Evolutionary conservation across 2,888 invertebrate genomes (phyloP), one percentile per base, ranked within the genome.

Genomic region (Leptopilina drosophilae): DNA sequence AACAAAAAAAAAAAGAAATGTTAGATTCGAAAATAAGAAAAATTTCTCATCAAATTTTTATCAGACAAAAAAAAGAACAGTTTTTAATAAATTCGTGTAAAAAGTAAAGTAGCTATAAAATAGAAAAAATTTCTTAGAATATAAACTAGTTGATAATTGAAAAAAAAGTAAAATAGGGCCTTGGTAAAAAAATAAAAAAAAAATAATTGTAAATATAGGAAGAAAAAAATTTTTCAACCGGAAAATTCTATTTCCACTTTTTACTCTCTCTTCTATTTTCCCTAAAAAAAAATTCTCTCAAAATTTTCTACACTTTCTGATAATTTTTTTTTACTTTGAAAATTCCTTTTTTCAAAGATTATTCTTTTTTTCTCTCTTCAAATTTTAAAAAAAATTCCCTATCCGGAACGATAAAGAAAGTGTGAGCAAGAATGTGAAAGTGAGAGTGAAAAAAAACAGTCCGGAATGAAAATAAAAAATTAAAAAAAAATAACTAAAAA

Each of bases 91-190:
- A 62, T 59, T 59, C 59, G 59, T 59, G 5, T 33, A 33, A 33
- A 33, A 33, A 33, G 3, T 15, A 59, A 15, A 15, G 5, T 59
- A 59, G 15, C 2, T n/a, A 53, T 40, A 14, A 75, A 80, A 33
- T 33, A 33, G 33, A 4, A 42, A 59, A 77, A 64, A 56, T 64
- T 20, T 78, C 67, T 67, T 82, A 82, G 79, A 8, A 67, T 80
- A 20, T 77, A 79, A 79, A 81, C 40, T 78, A 81, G 77, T 49
- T 69, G 20, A 78, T 80, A 81, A 77, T 79, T 78, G 75, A 78
- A 9, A 9, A 20, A 62, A 20, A 62, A 9, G 80, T 77, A 82
- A 79, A 59, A 73, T 73, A 73, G 8, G 56, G 56, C 69, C 69
- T 69, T 73, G 53, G 33, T 11, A 73, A 0, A 40, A 49, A 49